phyloP scores from a whole-genome alignment of 2,797 vertebrate species.

The Leuciscus waleckii region DNA sequence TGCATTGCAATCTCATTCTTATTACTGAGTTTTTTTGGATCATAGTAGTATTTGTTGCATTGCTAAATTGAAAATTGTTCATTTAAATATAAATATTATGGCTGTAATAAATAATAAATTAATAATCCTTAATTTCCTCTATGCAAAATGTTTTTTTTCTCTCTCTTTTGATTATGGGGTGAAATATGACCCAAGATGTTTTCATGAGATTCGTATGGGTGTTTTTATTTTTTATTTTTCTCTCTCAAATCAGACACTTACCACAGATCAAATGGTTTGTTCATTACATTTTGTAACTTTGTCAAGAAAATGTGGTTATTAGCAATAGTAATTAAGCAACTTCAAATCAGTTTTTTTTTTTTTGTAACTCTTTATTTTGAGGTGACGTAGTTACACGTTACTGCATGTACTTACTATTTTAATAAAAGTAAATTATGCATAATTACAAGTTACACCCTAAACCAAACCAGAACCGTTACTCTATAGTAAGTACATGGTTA shows the following conservation, averaged over 20 bases:
- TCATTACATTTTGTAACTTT: background rate
- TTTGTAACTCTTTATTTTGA: too few species aligned
- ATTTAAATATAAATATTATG: background rate
- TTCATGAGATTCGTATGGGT: background rate
- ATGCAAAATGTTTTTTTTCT: background rate
- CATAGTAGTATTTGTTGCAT: background rate
- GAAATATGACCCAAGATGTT: background rate
- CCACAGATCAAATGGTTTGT: background rate
- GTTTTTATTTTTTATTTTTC: too few species aligned
- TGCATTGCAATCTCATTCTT: background rate
- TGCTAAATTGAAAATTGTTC: background rate
- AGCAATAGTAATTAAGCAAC: background rate
- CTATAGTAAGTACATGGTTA: too few species aligned
- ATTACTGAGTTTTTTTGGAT: background rate
- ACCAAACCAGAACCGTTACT: too few species aligned
- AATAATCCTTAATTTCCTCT: background rate
- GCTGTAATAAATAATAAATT: too few species aligned
- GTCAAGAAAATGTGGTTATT: background rate
- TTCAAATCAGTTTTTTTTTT: background rate
- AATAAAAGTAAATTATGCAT: too few species aligned
- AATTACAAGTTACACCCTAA: too few species aligned
- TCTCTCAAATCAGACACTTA: background rate
- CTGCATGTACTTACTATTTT: too few species aligned
- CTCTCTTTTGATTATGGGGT: background rate
- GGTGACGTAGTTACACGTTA: too few species aligned